phyloP scores from a whole-genome alignment of 2,797 vertebrate genomes.

The Phoebastria nigripes region DNA sequence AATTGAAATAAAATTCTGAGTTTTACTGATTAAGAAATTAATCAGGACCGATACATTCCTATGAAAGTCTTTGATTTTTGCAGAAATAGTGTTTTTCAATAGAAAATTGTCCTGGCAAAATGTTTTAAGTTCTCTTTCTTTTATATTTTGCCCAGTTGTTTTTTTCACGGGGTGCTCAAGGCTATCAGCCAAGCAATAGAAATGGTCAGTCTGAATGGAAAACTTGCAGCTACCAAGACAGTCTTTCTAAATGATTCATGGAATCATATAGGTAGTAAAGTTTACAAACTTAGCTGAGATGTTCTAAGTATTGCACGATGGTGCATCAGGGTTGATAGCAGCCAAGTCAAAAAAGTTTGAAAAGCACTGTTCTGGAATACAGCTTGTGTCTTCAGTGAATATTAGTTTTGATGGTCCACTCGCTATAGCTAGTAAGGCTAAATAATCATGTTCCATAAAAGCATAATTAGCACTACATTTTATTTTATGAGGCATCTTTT shows the following conservation, averaged over 20 bases:
- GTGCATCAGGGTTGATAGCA: background rate
- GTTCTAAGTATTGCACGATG: rapidly evolving
- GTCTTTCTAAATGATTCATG: background rate
- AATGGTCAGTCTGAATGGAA: background rate
- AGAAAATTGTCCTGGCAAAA: background rate
- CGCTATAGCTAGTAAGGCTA: background rate
- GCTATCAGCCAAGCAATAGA: too few relatives aligned
- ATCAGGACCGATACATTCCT: background rate
- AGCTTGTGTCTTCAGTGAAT: background rate
- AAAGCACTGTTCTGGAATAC: background rate
- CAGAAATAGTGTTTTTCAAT: background rate
- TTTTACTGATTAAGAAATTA: background rate
- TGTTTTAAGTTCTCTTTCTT: background rate
- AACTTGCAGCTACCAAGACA: background rate
- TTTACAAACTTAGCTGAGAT: background rate
- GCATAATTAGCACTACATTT: background rate
- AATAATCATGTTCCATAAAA: background rate
- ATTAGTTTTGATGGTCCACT: background rate
- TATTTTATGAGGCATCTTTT: background rate
- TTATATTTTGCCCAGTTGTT: background rate
- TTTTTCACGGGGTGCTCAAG: background rate
- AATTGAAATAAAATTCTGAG: background rate
- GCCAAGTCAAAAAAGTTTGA: background rate
- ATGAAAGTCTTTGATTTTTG: background rate
- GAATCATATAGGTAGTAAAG: background rate